Conservation (phyloP, 1,140 invertebrate genomes). For the Vanessa atalanta region DNA sequence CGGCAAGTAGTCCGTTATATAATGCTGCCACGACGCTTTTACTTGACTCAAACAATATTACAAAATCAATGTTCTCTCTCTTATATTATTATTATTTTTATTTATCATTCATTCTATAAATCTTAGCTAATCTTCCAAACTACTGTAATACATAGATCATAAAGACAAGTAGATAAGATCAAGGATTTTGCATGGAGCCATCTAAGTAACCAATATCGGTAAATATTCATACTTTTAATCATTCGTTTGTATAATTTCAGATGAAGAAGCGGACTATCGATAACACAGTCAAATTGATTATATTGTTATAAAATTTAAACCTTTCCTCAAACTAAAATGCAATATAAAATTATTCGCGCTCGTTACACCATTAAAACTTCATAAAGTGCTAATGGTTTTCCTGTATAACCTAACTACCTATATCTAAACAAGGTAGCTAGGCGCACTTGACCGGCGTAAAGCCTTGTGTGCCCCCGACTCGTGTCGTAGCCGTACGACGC, state of each 20-base stretch:
- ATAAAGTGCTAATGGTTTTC: slow-evolving; percentile 39
- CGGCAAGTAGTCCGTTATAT: too few relatives aligned
- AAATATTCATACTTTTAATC: too few relatives aligned
- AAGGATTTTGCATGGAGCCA: too few relatives aligned
- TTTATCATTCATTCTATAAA: too few relatives aligned
- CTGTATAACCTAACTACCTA: slow-evolving; percentile 37
- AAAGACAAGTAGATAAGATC: too few relatives aligned
- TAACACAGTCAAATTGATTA: neutral
- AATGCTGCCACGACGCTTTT: too few relatives aligned
- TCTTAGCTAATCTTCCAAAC: too few relatives aligned
- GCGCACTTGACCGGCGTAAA: slow-evolving; percentile 55
- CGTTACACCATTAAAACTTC: slow-evolving; percentile 28
- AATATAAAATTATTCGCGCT: slow-evolving; percentile 21
- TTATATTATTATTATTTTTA: too few relatives aligned
- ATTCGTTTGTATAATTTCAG: neutral
- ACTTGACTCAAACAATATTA: too few relatives aligned
- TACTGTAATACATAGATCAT: too few relatives aligned
- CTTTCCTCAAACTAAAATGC: slow-evolving; percentile 9
- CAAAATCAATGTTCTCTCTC: too few relatives aligned
- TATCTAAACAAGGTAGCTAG: slow-evolving; percentile 52
- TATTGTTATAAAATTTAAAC: neutral
- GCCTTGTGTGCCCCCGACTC: slow-evolving; percentile 45
- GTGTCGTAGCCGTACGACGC: slow-evolving; percentile 40
- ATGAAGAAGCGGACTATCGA: neutral
- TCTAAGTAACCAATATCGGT: too few relatives aligned